These are phyloP conservation scores for Eulemur rufifrons DNA, from an alignment of 2,113 vertebrate species.

Conservation along the genomic window DNA sequence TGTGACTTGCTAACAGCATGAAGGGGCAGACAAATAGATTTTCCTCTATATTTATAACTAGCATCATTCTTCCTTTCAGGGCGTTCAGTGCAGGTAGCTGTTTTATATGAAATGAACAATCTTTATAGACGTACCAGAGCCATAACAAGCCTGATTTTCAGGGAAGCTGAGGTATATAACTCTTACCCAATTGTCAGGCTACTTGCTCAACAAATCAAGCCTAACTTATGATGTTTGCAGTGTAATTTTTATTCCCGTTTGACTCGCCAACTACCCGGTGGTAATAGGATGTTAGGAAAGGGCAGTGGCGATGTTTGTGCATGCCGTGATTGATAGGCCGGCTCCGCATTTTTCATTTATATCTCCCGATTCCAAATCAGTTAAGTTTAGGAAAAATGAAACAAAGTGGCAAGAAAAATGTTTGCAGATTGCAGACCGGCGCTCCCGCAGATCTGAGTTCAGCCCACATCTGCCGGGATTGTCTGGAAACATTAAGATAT, in stretches of 20 bases:
- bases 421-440: conserved; percentile 90
- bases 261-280: conserved; percentile 96
- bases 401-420: conserved; percentile 94
- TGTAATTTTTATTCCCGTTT: conserved; percentile 99
- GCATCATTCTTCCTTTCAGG: conserved; percentile 94
- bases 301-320: conserved; percentile 92
- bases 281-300: conserved; percentile 97
- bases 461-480: conserved; percentile 90
- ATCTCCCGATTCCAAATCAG: conserved; percentile 94
- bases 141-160: conserved; percentile 97
- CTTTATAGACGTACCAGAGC: conserved; percentile 96
- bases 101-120: conserved; percentile 98
- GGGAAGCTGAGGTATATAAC: conserved; percentile 91
- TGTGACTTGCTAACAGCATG: conserved; percentile 85
- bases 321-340: conserved; percentile 93
- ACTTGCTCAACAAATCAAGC: conserved; percentile 98
- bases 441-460: conserved; percentile 89
- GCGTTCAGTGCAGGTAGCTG: conserved; percentile 93
- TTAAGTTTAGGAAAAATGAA: conserved; percentile 99
- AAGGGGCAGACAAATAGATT: conserved; percentile 93
- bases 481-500: conserved; percentile 98
- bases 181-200: conserved; percentile 95
- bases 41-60: conserved; percentile 94
- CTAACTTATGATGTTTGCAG: conserved; percentile 98
- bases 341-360: conserved; percentile 94